Percentiles rank a stretch among this genome's conserved stretches.
Conservation (phyloP, 2,797 vertebrate genomes). For the Pristis pectinata region DNA sequence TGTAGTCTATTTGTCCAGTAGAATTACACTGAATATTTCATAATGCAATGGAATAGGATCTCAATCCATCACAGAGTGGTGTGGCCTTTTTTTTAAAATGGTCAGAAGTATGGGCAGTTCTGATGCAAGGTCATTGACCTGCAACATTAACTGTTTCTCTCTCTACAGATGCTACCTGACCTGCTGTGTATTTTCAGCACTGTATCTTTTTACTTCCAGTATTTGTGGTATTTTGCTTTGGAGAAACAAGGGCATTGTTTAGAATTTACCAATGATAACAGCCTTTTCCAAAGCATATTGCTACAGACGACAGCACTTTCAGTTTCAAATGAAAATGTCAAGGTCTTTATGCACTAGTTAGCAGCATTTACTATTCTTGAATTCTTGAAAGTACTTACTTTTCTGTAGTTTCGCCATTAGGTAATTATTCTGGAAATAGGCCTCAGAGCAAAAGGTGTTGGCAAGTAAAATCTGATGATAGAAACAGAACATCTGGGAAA, state of each 20-base stretch:
- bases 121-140: too few relatives aligned
- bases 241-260: background rate
- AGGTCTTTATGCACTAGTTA: background rate
- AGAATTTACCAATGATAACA: background rate
- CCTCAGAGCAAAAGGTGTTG: slow-evolving; percentile 80
- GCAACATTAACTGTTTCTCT: too few relatives aligned
- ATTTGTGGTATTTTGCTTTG: too few relatives aligned
- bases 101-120: background rate
- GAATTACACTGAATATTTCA: background rate
- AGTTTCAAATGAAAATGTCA: background rate
- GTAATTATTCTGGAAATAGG: slow-evolving; percentile 79
- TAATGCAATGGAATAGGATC: background rate
- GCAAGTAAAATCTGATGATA: slow-evolving; percentile 73
- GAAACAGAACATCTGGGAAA: slow-evolving; percentile 29
- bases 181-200: too few relatives aligned
- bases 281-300: background rate
- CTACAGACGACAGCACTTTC: background rate
- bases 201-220: too few relatives aligned
- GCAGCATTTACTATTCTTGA: background rate
- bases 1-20: background rate
- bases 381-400: slow-evolving; percentile 59
- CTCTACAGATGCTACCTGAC: too few relatives aligned
- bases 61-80: background rate
- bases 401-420: slow-evolving; percentile 72
- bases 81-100: background rate